A percentile compares a stretch with the other conserved stretches of the same genome.
Evolutionary conservation across 2,888 invertebrate genomes (phyloP).

Genomic region (Deilephila porcellus): DNA sequence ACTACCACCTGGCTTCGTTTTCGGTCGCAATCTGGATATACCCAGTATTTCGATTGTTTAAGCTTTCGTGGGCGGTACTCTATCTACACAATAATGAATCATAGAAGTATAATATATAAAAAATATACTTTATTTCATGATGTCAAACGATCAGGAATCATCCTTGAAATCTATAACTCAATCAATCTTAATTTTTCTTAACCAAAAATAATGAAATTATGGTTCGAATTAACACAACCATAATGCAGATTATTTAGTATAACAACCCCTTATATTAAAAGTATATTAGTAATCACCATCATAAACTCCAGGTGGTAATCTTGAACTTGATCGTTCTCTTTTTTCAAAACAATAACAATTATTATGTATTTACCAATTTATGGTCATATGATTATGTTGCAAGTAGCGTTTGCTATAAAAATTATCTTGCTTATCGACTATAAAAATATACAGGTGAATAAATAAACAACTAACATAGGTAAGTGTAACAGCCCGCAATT

Average conservation of each 20-base stretch:
- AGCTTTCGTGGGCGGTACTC: no score
- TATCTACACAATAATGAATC: no score
- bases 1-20: no score
- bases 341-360: slow-evolving; percentile 12
- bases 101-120: no score
- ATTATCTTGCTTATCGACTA: not conserved
- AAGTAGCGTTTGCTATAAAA: not conserved
- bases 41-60: no score
- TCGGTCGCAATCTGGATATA: no score
- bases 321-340: not conserved
- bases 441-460: not conserved
- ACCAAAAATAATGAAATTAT: not conserved
- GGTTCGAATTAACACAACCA: not conserved
- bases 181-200: not conserved
- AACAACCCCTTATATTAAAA: slow-evolving; percentile 12
- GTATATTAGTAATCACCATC: not conserved
- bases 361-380: not conserved
- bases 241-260: not conserved
- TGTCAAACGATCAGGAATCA: no score
- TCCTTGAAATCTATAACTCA: no score
- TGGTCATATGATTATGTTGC: not conserved
- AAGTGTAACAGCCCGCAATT: no score
- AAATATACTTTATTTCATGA: no score
- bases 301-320: slow-evolving; percentile 19
- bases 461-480: not conserved